Conservation (phyloP, 2,113 vertebrate species). For the Oriolus oriolus region DNA sequence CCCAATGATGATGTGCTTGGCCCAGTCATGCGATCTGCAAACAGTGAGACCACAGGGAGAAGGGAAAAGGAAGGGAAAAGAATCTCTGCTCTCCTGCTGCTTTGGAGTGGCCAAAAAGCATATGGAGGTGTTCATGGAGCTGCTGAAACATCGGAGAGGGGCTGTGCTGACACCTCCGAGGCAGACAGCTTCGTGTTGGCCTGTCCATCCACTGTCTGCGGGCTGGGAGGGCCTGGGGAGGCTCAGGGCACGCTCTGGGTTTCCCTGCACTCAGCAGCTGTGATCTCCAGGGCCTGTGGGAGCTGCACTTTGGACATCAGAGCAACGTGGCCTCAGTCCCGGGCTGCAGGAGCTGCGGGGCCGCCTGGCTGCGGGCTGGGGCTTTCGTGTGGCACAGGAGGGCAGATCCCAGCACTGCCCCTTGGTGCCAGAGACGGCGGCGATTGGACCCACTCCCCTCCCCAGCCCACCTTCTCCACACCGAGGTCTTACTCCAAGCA, state of each 20-base stretch:
- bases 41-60: background rate
- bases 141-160: background rate
- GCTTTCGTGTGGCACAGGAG: background rate
- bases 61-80: background rate
- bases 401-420: background rate
- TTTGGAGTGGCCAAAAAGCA: background rate
- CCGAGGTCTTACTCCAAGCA: background rate
- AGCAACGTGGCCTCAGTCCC: background rate
- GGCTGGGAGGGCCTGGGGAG: background rate
- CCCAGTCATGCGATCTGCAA: background rate
- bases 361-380: background rate
- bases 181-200: background rate
- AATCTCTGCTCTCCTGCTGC: background rate
- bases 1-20: background rate
- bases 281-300: accelerated
- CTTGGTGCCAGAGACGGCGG: accelerated
- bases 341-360: background rate
- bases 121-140: background rate
- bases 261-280: background rate
- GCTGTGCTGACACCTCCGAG: background rate
- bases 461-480: background rate
- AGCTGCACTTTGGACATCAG: background rate
- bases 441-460: accelerated
- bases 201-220: accelerated
- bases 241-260: accelerated